Evolutionary conservation across 2,797 vertebrate species (phyloP), one percentile per base, ranked within the genome.

Genomic region (Malacoctenus gilli): DNA sequence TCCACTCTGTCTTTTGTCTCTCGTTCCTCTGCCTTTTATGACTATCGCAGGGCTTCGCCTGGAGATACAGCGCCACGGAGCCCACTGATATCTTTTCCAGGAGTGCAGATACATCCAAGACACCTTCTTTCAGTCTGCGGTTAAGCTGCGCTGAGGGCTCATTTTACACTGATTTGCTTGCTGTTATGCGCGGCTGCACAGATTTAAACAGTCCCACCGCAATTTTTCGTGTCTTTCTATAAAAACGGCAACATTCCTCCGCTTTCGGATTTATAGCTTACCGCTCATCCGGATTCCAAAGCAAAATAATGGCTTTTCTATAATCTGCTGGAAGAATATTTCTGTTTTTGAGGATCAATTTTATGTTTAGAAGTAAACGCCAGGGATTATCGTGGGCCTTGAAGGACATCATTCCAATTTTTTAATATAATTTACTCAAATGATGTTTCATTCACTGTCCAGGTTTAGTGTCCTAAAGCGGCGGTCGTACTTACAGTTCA

Each of bases 1-100:
- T 75, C 58, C 3, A 75, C 61, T 48, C 79, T 83, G 80, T 82
- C 85, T 87, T 87, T 82, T 87, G 85, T 85, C 80, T 79, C 59
- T 75, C 59, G n/a, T 77, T 77, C 73, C 61, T 63, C 66, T 79
- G 39, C 60, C 73, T 59, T 83, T 86, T 80, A 63, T 77, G 77
- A 78, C 54, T 76, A 64, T 80, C 68, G 73, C 69, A 11, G 19
- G 35, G 64, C 64, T 59, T 78, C 69, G 63, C 63, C 50, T 53
- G 70, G 60, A 86, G 77, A 83, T 69, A 34, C 35, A 25, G n/a
- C 62, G 60, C 39, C 47, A 23, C 66, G 68, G 41, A 54, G 67
- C 55, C 59, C 58, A 48, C 48, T 77, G 52, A 51, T 75, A 65
- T 71, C 52, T 81, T 50, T 46, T 22, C 53, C 35, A 25, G 58